Percentiles rank a stretch among this genome's conserved stretches.
These are phyloP conservation scores for Branchipolynoe longqiensis DNA, from an alignment of 2,888 invertebrate species.

Conservation along the genomic window DNA sequence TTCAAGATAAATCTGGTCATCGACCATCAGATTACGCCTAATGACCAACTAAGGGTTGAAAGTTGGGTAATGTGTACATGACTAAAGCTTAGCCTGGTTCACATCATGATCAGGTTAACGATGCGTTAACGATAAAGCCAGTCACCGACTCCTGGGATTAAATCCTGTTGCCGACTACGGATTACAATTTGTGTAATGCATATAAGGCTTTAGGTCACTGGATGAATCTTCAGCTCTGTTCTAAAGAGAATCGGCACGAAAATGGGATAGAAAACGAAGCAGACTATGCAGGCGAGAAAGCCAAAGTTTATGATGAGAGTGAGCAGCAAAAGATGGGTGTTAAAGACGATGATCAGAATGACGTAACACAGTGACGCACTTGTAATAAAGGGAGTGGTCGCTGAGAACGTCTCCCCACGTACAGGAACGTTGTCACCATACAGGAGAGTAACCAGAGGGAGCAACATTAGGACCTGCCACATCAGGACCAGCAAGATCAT, in stretches of 20 bases:
- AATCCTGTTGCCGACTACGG: no score
- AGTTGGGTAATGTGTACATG: no score
- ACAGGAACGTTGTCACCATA: not conserved
- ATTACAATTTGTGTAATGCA: no score
- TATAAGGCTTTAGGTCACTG: no score
- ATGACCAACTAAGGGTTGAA: no score
- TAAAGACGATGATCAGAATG: not conserved
- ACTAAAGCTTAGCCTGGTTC: no score
- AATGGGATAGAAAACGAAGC: slow-evolving; percentile 37
- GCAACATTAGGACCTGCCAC: slow-evolving; percentile 47
- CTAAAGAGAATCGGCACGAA: not conserved
- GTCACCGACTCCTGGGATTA: no score
- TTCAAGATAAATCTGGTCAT: no score
- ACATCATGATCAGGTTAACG: no score
- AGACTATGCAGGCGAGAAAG: not conserved
- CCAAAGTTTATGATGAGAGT: not conserved
- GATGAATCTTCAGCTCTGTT: slow-evolving; percentile 8
- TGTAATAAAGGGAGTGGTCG: not conserved
- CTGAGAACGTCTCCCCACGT: not conserved
- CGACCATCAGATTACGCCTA: no score
- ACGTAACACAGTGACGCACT: not conserved
- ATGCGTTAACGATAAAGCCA: no score
- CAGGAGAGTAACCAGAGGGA: slow-evolving; percentile 10
- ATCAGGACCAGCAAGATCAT: slow-evolving; percentile 51
- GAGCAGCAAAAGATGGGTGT: slow-evolving; percentile 23